These are phyloP conservation scores for Eupsittula cactorum DNA, from an alignment of 2,113 vertebrate genomes.

Conservation along the genomic window DNA sequence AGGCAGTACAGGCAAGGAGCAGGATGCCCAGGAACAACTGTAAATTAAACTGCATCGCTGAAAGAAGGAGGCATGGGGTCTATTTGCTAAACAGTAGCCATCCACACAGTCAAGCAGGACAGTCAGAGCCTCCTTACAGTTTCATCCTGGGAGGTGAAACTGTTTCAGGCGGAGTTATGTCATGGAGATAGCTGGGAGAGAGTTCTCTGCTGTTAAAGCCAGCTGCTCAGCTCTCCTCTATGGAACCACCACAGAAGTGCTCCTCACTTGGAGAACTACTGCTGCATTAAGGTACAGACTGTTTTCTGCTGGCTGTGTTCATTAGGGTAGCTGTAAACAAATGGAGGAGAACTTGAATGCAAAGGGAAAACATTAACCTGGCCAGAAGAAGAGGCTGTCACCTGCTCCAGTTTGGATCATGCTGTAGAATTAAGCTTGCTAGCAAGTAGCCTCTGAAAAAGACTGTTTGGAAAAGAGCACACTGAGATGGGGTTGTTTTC, in stretches of 20 bases:
- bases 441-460: neutral
- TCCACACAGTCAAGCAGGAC: neutral
- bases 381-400: neutral
- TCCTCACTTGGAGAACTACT: neutral
- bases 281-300: fast-evolving
- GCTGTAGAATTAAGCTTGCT: neutral
- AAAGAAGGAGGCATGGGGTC: neutral
- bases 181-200: neutral
- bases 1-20: neutral
- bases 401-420: neutral
- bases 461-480: neutral
- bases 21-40: neutral
- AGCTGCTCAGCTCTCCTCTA: neutral
- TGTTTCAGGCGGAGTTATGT: neutral
- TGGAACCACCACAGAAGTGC: neutral
- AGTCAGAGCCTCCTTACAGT: neutral
- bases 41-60: neutral
- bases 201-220: neutral
- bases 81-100: neutral
- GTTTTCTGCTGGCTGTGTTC: neutral
- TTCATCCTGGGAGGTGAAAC: neutral
- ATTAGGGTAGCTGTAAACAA: neutral
- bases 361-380: neutral
- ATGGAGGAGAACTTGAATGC: neutral
- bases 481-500: neutral